A percentile compares a stretch with the other conserved stretches of the same genome.
Evolutionary conservation across 2,113 vertebrate genomes (phyloP).

Genomic region (Australoheros scitulus): DNA sequence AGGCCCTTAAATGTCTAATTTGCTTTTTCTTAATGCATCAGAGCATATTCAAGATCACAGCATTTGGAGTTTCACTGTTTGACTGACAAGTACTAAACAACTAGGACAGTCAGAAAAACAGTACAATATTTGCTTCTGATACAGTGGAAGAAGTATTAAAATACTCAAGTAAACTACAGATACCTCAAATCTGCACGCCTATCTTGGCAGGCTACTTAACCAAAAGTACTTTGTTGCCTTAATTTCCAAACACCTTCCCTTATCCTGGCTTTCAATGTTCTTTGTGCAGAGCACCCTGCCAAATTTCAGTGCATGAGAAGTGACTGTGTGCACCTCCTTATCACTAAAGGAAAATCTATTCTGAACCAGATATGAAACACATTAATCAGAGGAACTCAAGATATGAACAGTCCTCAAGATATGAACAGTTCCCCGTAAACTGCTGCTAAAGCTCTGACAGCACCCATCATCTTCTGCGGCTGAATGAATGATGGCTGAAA

Average conservation of each 20-base stretch:
- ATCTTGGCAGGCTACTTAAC: too few species aligned
- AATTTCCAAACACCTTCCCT: not conserved
- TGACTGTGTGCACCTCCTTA: not conserved
- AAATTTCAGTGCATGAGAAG: not conserved
- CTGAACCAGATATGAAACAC: not conserved
- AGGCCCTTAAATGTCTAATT: too few species aligned
- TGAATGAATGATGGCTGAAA: not conserved
- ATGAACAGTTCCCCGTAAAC: not conserved
- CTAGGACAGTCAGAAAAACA: too few species aligned
- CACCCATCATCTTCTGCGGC: not conserved
- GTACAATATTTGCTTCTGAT: too few species aligned
- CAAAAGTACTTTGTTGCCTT: not conserved
- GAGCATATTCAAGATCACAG: too few species aligned
- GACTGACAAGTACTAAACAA: not conserved
- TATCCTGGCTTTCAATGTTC: not conserved
- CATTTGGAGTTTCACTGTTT: not conserved
- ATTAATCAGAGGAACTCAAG: not conserved
- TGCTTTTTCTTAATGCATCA: rapidly evolving
- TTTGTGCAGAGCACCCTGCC: not conserved
- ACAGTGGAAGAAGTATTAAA: too few species aligned
- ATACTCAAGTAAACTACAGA: not conserved
- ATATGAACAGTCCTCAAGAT: not conserved
- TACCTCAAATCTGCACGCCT: not conserved
- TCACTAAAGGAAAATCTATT: not conserved
- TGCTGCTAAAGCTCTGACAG: not conserved